Evolutionary conservation across 2,113 vertebrate species (phyloP).

Genomic region (Rhinolophus sinicus): DNA sequence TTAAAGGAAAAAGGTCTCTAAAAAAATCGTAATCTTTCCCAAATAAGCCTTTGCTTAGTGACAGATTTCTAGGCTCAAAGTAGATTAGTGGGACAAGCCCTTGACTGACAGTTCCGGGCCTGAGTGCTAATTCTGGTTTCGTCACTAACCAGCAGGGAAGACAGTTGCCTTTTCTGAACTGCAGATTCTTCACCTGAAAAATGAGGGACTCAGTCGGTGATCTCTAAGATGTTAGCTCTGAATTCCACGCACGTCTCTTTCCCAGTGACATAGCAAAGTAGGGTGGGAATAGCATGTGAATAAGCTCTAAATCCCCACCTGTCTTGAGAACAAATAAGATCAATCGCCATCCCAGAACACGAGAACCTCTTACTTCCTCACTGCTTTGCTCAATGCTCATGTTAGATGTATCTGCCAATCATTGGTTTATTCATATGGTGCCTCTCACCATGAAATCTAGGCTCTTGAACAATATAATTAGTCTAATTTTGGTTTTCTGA

Average conservation of each 20-base stretch:
- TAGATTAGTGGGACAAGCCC: background rate
- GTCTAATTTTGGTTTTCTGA: slow-evolving; percentile 63
- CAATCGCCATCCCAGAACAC: background rate
- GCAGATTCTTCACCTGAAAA: background rate
- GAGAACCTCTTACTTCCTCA: background rate
- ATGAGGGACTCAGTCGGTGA: background rate
- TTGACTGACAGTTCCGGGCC: background rate
- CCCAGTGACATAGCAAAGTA: background rate
- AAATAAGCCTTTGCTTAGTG: background rate
- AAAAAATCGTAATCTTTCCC: background rate
- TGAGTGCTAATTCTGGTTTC: background rate
- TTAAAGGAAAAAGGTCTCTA: background rate
- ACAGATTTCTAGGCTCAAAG: background rate
- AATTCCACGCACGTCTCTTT: background rate
- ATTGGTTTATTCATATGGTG: background rate
- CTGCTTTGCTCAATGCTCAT: background rate
- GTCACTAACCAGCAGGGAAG: background rate
- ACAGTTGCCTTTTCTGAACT: background rate
- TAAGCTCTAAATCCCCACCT: background rate
- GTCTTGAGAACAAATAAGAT: background rate
- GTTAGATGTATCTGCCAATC: background rate
- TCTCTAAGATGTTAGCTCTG: background rate
- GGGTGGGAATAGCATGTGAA: background rate
- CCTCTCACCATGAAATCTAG: background rate
- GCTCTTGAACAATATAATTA: slow-evolving; percentile 48